Base-by-base conservation (phyloP, 1,140 invertebrate genomes). In the Kradibia gibbosae region DNA sequence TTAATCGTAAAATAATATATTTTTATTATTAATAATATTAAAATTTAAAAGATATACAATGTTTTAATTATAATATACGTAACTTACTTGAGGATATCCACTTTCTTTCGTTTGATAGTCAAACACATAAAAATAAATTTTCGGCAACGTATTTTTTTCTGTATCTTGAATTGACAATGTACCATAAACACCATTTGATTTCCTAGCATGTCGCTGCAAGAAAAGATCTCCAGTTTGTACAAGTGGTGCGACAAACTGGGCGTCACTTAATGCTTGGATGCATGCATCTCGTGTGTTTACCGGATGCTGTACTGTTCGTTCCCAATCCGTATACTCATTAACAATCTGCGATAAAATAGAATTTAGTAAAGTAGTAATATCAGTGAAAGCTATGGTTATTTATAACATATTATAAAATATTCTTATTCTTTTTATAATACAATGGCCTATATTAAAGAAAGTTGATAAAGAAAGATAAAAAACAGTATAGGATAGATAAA, bases 271-370 rank as follows among this genome's bases (percentile, higher is more conserved):
- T 2, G 98, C 96, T 25, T 97, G 95, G 8, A 99, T 95, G 0
- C 98, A 97, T 39, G 97, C 96, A 87, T 99, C 97, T 50, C 98
- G 92, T 0, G 97, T 97, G 85, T 97, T 97, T 72, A 98, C 95
- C 34, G 97, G 97, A 92, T 98, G 97, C 87, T 97, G 94, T 2
- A 96, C 95, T 1, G 97, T 97, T 88, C 96, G 92, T 88, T 98
- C 97, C 98, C 98, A 99, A 88, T 99, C 97, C 15, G 97, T 98
- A 88, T 99, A 99, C 86, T 99, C 98, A 88, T 99, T 99, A 53
- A 98, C 96, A 34, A 97, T 92, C 92, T 83, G 55, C 5, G 17
- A 62, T 28, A 25, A 25, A 20, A 57, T 20, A 57, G 7, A 57
- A 2, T 57, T 3, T 25, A 57, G 10, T 25, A 25, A 10, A 48